Base-by-base conservation (phyloP, 2,113 vertebrate species). In the Tetrax tetrax region DNA sequence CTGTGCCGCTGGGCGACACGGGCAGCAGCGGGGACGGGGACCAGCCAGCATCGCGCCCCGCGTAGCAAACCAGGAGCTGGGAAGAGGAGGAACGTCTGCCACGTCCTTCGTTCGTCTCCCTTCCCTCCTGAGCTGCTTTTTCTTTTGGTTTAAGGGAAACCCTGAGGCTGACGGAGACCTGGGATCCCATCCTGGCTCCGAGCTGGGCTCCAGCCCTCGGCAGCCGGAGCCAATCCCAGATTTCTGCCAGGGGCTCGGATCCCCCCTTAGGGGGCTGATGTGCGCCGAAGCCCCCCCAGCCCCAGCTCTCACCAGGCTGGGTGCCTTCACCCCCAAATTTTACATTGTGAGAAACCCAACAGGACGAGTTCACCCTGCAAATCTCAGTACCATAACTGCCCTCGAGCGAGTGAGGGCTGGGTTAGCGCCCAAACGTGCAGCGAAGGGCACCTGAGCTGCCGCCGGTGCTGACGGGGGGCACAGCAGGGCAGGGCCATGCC, bases 1-100 rank as follows among this genome's bases (percentile, higher is more conserved):
- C 59, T 1, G 1, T 1, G 33, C 51, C 6, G 2, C 14, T 1
- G 13, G 83, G 72, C 45, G 80, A 48, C 91, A 78, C 3, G 2
- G 69, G 60, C 3, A 29, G 35, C 77, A 60, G 60, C 0, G 1
- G 59, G 87, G 74, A 50, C 0, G 0, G 60, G 64, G 29, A 76
- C 60, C 47, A 1, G 0, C 0, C 43, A 24, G 74, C 38, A 0
- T 3, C 2, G 0, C 1, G n/a, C 15, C 59, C 64, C 3, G 1
- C 0, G 3, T 1, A 23, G 69, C 16, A 7, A 53, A 12, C 4
- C 0, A 5, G 78, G 78, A 69, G 43, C 51, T 7, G 76, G 23
- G 63, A 57, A 91, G 94, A 83, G 63, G 23, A 82, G 74, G 41
- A 94, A 53, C 81, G 65, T 81, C 87, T 95, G 93, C 95, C 95